Conservation (phyloP, 2,797 vertebrate species). For the Choloepus didactylus region DNA sequence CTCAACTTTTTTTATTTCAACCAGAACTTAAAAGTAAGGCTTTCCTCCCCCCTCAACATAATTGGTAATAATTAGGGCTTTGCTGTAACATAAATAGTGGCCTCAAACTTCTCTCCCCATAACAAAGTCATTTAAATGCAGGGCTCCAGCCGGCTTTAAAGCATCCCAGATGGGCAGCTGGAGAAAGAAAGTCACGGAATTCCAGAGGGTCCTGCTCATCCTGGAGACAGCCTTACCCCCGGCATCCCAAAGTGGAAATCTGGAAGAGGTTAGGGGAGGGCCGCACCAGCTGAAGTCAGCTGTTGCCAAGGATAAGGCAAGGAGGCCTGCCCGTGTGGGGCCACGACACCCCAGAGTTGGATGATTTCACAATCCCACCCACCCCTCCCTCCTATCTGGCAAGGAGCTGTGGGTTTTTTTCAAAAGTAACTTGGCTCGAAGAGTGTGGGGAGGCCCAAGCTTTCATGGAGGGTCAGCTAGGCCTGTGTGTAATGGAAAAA, state of each 20-base stretch:
- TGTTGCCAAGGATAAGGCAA: background rate
- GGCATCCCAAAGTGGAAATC: background rate
- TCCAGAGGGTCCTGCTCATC: constrained; percentile 16
- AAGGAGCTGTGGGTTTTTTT: background rate
- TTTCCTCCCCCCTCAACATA: constrained; percentile 18
- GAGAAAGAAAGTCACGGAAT: background rate
- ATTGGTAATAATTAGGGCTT: constrained; percentile 3
- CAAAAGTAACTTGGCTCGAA: constrained; percentile 60
- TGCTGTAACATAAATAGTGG: background rate
- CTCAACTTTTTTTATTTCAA: constrained; percentile 44
- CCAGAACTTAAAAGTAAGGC: constrained; percentile 30
- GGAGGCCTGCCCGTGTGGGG: background rate
- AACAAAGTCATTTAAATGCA: background rate
- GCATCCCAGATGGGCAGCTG: constrained; percentile 27
- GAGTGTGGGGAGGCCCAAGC: background rate
- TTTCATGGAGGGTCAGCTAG: background rate
- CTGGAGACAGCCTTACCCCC: background rate
- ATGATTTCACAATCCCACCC: constrained; percentile 45
- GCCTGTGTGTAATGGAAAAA: constrained; percentile 61
- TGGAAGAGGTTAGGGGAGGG: background rate
- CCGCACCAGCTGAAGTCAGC: background rate
- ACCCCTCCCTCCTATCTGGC: constrained; percentile 61
- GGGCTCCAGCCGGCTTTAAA: background rate
- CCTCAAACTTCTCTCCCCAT: background rate
- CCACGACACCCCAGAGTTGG: background rate